Conservation (phyloP, 2,113 vertebrate genomes). For the Crypturellus undulatus region DNA sequence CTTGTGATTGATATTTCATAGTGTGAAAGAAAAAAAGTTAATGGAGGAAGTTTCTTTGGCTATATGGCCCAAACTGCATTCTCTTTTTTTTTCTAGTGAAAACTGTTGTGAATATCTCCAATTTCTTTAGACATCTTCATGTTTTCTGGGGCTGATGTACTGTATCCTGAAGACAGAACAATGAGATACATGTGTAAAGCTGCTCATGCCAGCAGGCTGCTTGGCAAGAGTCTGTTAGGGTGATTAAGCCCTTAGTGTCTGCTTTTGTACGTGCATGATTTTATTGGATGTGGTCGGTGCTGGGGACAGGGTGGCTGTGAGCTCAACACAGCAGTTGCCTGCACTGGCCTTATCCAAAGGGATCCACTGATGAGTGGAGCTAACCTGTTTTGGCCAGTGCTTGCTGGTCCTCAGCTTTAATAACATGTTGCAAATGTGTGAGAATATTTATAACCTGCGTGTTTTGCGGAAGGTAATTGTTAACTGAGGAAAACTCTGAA, state of each 20-base stretch:
- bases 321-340: background rate
- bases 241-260: background rate
- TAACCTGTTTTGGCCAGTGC: background rate
- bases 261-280: background rate
- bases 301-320: background rate
- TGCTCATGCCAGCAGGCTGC: background rate
- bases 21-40: background rate
- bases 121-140: background rate
- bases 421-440: conserved; percentile 34
- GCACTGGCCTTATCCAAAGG: background rate
- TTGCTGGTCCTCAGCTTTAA: background rate
- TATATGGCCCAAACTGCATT: background rate
- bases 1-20: background rate
- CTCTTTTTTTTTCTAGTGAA: background rate
- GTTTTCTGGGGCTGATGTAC: background rate
- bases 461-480: conserved; percentile 53
- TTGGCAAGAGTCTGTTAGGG: background rate
- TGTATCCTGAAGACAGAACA: background rate
- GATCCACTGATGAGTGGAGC: background rate
- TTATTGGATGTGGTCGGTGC: background rate
- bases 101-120: background rate
- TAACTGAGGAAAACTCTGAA: conserved; percentile 67
- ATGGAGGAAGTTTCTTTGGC: background rate
- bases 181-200: background rate
- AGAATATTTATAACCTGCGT: conserved; percentile 61